Percentiles rank a stretch among this genome's conserved stretches.
Evolutionary conservation across 2,888 invertebrate genomes (phyloP).

Genomic region (Plebejus melissa): DNA sequence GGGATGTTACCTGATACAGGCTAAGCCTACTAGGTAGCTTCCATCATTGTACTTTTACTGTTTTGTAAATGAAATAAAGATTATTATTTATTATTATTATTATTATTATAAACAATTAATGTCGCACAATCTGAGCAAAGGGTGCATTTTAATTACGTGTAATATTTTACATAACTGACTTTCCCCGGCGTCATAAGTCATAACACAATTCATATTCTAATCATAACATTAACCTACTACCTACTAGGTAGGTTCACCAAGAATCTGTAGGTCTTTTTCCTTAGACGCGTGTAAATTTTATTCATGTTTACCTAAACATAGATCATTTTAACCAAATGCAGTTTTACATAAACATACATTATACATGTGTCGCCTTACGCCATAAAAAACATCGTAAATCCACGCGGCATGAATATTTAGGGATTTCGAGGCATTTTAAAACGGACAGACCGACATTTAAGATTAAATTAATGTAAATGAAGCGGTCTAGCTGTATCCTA

Average conservation of each 20-base stretch:
- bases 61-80: no score
- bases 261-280: background rate
- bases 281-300: background rate
- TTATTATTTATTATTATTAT: no score
- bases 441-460: conserved; percentile 23
- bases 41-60: no score
- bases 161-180: background rate
- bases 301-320: background rate
- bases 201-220: background rate
- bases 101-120: no score
- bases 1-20: no score
- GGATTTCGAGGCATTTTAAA: conserved; percentile 19
- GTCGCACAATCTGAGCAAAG: background rate
- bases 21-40: no score
- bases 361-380: conserved; percentile 11
- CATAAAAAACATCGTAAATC: conserved; percentile 23
- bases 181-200: background rate
- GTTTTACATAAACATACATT: background rate
- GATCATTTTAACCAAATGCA: background rate
- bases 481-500: conserved; percentile 25
- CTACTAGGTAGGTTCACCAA: no score
- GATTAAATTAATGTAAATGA: conserved; percentile 32
- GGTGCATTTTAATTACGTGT: background rate
- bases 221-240: no score
- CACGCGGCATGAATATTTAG: conserved; percentile 28